Base-by-base conservation (phyloP, 2,113 vertebrate genomes). In the Oncorhynchus kisutch region DNA sequence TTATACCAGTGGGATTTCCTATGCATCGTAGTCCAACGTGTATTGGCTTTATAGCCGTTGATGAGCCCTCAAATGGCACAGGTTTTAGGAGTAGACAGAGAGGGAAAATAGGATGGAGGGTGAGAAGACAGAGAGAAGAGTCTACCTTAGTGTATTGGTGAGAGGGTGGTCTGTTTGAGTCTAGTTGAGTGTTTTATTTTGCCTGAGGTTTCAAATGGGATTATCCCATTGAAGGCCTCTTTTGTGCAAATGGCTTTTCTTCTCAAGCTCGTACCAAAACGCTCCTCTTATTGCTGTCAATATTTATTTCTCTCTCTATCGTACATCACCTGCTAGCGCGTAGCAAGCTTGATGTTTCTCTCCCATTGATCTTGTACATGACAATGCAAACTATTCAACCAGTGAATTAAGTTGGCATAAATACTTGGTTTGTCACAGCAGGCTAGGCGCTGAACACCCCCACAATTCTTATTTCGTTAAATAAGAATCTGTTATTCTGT, bases 401-500 rank as follows among this genome's bases (percentile, higher is more conserved):
- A 60, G 71, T 73, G 77, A 79, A 78, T 74, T 88, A 88, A 92
- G 85, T 84, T 83, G 86, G 91, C 89, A 87, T 89, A 85, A 91
- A 91, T 82, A 87, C 87, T 84, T 80, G 85, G 85, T 88, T 85
- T 86, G 88, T 91, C 91, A 88, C 91, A 91, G 91, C 91, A 79
- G 90, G 89, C 87, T 84, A 67, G 84, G 85, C 87, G 86, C 79
- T 78, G 79, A 89, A 91, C 90, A 81, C 87, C 88, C 88, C 88
- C 82, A 89, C 89, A 83, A 82, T 89, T 87, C 90, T 92, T 92
- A 91, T 93, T 85, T 88, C 86, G 85, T 86, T 87, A 90, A 92
- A 92, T 88, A 88, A 83, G 89, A 89, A 91, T 90, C 86, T 90
- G 88, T 88, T 87, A 88, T 91, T 87, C 89, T 87, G 91, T 92